Evolutionary conservation across 2,888 invertebrate genomes (phyloP), one percentile per base, ranked within the genome.

Genomic region (Dione vanillae): DNA sequence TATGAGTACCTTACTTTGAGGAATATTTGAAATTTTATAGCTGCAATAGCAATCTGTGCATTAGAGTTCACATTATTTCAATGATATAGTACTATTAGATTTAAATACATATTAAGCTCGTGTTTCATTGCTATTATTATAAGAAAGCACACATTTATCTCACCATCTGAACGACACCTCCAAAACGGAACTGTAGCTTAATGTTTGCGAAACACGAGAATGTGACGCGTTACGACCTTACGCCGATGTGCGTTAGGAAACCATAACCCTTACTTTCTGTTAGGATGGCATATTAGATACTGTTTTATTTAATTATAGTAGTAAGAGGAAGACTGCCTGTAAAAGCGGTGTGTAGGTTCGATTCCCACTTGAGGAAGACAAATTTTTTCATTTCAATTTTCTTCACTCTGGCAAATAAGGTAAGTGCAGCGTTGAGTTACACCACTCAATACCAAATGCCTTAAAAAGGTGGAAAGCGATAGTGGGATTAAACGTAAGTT

Each of bases 181-280:
- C 37, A 49, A 43, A 47, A 58, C 47, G 59, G 43, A 67, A 54
- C 54, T 64, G 49, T 49, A 49, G 49, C 62, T 58, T 37, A 71
- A 71, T 64, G 64, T 64, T 67, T 67, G 65, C 67, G 62, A 11
- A 49, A 56, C 59, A 58, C 51, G 47, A 58, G 71, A 71, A 71
- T 67, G 64, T 51, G 45, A 67, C 16, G 58, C 37, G 64, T 71
- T 71, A 71, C 65, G 58, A 51, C 49, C 58, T 49, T 12, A 49
- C 19, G 49, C 16, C 43, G 64, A 71, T 67, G 71, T 67, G 71
- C 51, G 58, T 49, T 45, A 45, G 52, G 58, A 62, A 37, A 41
- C 41, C 40, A 10, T 40, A 0, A 35, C 37, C 19, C 37, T 51
- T 11, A 40, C 41, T 69, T 43, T n/a, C 54, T 52, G 19, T 64